phyloP scores from a whole-genome alignment of 2,888 invertebrate genomes.

The Chydorus sphaericus region DNA sequence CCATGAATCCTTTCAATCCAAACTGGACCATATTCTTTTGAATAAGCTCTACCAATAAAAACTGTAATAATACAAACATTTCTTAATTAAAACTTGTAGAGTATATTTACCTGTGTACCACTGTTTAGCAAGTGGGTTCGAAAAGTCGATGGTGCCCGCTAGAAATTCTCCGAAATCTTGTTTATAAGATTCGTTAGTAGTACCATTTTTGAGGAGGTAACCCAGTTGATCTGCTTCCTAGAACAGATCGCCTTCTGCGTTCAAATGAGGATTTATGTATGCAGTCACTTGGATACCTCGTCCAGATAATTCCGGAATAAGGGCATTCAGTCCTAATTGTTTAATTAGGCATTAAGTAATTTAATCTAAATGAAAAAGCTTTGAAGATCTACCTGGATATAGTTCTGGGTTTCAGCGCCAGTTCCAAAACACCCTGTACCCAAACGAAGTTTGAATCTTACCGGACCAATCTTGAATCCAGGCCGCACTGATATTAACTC shows the following conservation, averaged over 20 bases:
- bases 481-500: slow-evolving; percentile 20
- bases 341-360: no score
- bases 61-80: background rate
- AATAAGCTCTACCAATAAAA: slow-evolving; percentile 16
- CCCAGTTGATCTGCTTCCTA: slow-evolving; percentile 18
- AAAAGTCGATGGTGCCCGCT: slow-evolving; percentile 27
- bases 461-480: slow-evolving; percentile 25
- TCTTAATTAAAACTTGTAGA: background rate
- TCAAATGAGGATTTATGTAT: slow-evolving; percentile 22
- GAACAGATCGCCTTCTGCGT: slow-evolving; percentile 21
- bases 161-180: slow-evolving; percentile 22
- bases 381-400: slow-evolving; percentile 21
- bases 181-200: slow-evolving; percentile 18
- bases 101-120: slow-evolving; percentile 25
- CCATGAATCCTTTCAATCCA: slow-evolving; percentile 22
- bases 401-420: slow-evolving; percentile 23
- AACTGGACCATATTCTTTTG: slow-evolving; percentile 20
- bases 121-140: slow-evolving; percentile 25
- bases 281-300: slow-evolving; percentile 20
- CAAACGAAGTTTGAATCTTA: slow-evolving; percentile 21
- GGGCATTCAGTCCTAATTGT: slow-evolving; percentile 19
- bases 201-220: slow-evolving; percentile 18
- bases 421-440: slow-evolving; percentile 23
- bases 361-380: no score
- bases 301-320: slow-evolving; percentile 16